Conservation (phyloP, 2,797 vertebrate species). For the Botia almorhae region DNA sequence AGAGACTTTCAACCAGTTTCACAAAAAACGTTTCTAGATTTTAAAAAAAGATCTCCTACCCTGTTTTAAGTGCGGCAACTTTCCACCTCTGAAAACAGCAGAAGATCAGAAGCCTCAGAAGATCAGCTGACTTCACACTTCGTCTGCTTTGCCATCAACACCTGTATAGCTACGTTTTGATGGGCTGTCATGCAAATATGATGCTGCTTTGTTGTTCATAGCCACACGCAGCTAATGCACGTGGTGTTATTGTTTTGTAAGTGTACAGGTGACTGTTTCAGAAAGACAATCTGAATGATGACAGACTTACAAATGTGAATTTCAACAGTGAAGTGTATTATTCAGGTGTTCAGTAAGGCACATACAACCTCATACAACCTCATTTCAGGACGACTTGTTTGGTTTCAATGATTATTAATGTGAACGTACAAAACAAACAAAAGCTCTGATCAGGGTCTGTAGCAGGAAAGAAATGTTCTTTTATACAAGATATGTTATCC, state of each 20-base stretch:
- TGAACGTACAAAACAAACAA: background rate
- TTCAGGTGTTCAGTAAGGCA: background rate
- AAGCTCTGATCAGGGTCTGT: too few relatives aligned
- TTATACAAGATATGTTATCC: too few relatives aligned
- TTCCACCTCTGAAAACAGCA: too few relatives aligned
- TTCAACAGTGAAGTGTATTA: background rate
- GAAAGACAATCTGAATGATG: background rate
- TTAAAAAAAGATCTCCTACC: too few relatives aligned
- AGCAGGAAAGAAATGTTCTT: too few relatives aligned
- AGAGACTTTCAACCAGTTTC: too few relatives aligned
- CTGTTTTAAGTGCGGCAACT: too few relatives aligned
- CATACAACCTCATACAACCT: background rate
- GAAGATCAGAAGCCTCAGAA: too few relatives aligned
- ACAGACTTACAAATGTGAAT: slow-evolving; percentile 4
- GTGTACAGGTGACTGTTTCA: background rate
- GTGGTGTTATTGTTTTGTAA: background rate
- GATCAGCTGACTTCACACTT: background rate
- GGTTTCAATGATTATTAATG: background rate
- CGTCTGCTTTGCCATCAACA: background rate
- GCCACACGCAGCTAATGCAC: background rate
- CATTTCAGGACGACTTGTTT: background rate
- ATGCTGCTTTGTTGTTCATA: background rate
- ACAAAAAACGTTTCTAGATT: too few relatives aligned
- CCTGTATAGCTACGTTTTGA: background rate
- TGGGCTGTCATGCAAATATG: background rate